phyloP scores from a whole-genome alignment of 2,113 vertebrate species.

The Myrmecophaga tridactyla region DNA sequence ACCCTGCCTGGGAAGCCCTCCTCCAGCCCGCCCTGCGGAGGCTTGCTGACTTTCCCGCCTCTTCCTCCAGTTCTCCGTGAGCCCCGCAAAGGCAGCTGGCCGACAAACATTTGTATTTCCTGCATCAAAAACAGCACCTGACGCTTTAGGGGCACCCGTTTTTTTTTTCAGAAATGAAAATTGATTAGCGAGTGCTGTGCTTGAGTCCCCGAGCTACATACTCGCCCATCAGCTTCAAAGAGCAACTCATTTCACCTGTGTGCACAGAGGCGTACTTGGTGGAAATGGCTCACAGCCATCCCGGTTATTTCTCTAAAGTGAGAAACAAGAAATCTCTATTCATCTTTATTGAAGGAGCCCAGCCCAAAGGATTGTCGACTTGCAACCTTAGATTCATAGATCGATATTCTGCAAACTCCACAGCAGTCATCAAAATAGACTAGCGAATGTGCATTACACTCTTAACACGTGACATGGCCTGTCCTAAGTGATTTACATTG shows the following conservation, averaged over 20 bases:
- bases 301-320: background rate
- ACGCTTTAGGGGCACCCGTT: fast-evolving
- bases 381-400: background rate
- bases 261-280: background rate
- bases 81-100: background rate
- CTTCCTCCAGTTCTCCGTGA: background rate
- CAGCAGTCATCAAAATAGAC: background rate
- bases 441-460: too few species aligned
- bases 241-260: background rate
- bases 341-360: background rate
- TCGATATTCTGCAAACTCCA: background rate
- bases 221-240: fast-evolving
- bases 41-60: fast-evolving
- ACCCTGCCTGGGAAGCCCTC: background rate
- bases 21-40: fast-evolving
- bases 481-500: background rate
- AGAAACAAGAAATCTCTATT: background rate
- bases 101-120: background rate
- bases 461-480: background rate
- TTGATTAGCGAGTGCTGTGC: background rate
- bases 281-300: background rate
- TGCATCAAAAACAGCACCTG: background rate
- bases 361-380: background rate
- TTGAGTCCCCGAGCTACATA: background rate
- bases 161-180: background rate